Percentiles rank a stretch among this genome's conserved stretches.
Conservation (phyloP, 1,140 invertebrate species). For the Drosophila chauvacae region DNA sequence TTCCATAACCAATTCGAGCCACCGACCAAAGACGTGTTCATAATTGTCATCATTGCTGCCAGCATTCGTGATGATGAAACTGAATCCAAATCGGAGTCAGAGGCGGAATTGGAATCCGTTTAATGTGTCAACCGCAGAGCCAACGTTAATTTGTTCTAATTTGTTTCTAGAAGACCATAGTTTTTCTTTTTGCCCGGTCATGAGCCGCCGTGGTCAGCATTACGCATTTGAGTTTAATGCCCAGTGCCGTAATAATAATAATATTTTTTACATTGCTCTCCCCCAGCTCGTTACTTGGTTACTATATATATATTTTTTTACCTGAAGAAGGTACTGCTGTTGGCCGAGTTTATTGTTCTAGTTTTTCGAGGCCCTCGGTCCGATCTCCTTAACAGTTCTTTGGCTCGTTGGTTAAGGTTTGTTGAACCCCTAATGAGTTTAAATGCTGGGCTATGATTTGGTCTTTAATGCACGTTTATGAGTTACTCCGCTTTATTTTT, state of each 20-base stretch:
- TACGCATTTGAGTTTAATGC: slow-evolving; percentile 61
- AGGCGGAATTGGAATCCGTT: slow-evolving; percentile 37
- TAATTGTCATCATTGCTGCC: slow-evolving; percentile 52
- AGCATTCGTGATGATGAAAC: slow-evolving; percentile 1
- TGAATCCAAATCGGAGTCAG: background rate
- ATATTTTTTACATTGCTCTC: slow-evolving; percentile 57
- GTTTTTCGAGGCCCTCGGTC: slow-evolving; percentile 44
- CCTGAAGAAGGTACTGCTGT: slow-evolving; percentile 12
- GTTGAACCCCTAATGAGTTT: slow-evolving; percentile 77
- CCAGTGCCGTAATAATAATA: slow-evolving; percentile 70
- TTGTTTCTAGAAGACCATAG: slow-evolving; percentile 54
- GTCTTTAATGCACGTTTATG: slow-evolving; percentile 65
- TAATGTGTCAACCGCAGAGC: slow-evolving; percentile 52
- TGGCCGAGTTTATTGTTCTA: slow-evolving; percentile 78
- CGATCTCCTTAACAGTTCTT: slow-evolving; percentile 59
- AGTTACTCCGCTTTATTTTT: slow-evolving; percentile 19
- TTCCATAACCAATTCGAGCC: slow-evolving; percentile 51
- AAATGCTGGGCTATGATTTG: slow-evolving; percentile 55
- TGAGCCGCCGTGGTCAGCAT: slow-evolving; percentile 43
- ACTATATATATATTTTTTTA: slow-evolving; percentile 2
- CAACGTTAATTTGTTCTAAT: slow-evolving; percentile 64
- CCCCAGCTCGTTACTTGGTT: slow-evolving; percentile 18
- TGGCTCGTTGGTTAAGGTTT: slow-evolving; percentile 59
- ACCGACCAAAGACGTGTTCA: slow-evolving; percentile 57
- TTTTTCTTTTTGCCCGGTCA: slow-evolving; percentile 50